Evolutionary conservation across 2,797 vertebrate species (phyloP).

Genomic region (Gadopsis marmoratus): DNA sequence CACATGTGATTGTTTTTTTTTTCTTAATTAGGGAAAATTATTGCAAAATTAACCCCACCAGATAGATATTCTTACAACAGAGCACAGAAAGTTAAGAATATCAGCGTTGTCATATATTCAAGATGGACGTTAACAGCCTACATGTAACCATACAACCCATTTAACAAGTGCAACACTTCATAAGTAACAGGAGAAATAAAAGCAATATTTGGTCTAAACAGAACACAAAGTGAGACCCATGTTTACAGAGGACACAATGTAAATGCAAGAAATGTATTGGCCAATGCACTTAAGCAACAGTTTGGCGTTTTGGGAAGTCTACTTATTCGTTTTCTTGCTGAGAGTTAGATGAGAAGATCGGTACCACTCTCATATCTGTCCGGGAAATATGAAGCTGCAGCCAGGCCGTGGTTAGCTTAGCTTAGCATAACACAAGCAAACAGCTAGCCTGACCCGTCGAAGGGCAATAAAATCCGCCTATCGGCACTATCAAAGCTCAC

Average conservation of each 20-base stretch:
- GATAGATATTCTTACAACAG: conserved; percentile 40
- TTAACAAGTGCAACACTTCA: conserved; percentile 61
- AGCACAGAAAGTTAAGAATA: conserved; percentile 38
- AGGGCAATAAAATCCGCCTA: not conserved
- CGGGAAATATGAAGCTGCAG: not conserved
- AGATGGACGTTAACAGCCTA: conserved; percentile 6
- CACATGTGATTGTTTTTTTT: conserved; percentile 55
- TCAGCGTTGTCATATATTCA: conserved; percentile 34
- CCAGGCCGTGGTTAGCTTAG: not conserved
- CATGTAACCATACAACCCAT: conserved; percentile 34
- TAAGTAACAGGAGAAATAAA: conserved; percentile 31
- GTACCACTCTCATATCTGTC: not conserved
- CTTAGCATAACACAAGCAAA: not conserved
- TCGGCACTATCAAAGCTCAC: not conserved
- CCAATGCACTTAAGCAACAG: not conserved
- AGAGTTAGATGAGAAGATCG: conserved; percentile 3
- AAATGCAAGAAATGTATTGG: conserved; percentile 16
- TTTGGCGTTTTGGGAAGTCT: conserved; percentile 4
- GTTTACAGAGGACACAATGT: conserved; percentile 19
- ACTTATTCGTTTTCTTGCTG: not conserved
- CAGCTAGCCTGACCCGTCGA: too few relatives aligned
- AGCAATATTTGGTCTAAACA: conserved; percentile 51
- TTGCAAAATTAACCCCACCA: conserved; percentile 35
- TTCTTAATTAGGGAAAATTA: conserved; percentile 27
- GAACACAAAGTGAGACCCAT: conserved; percentile 33